Evolutionary conservation across 2,113 vertebrate genomes (phyloP).

Genomic region (Calonectris borealis): DNA sequence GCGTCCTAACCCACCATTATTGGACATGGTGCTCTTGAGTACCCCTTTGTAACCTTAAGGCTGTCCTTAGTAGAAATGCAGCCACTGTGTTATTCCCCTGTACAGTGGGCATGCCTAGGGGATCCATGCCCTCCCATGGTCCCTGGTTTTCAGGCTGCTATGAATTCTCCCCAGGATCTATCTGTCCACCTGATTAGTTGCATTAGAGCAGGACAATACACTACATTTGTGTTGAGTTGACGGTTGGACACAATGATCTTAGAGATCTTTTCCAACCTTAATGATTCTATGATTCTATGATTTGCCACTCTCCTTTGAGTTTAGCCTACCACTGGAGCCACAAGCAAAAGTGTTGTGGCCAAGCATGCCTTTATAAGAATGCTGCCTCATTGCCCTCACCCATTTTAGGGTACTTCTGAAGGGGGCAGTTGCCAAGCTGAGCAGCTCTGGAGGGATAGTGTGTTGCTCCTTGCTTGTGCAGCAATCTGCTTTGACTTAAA

Average conservation of each 20-base stretch:
- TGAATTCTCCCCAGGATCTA: neutral
- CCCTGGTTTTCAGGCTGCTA: neutral
- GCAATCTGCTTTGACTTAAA: neutral
- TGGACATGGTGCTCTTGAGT: neutral
- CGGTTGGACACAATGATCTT: no score
- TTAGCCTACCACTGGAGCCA: neutral
- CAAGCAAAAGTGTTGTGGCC: neutral
- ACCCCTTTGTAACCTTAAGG: neutral
- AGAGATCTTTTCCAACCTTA: no score
- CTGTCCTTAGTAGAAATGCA: neutral
- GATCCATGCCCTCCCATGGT: neutral
- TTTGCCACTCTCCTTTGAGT: neutral
- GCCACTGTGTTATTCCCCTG: neutral
- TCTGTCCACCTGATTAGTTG: neutral
- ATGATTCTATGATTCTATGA: no score
- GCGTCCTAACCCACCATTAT: accelerated
- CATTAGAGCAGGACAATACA: neutral
- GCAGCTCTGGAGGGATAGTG: neutral
- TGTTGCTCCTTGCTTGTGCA: neutral
- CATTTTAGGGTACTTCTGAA: neutral
- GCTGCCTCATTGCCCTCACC: neutral
- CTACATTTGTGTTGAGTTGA: neutral
- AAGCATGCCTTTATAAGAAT: neutral
- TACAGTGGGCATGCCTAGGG: neutral
- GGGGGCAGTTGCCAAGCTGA: neutral